Base-by-base conservation (phyloP, 2,888 invertebrate genomes). In the Loripinus fragilis region DNA sequence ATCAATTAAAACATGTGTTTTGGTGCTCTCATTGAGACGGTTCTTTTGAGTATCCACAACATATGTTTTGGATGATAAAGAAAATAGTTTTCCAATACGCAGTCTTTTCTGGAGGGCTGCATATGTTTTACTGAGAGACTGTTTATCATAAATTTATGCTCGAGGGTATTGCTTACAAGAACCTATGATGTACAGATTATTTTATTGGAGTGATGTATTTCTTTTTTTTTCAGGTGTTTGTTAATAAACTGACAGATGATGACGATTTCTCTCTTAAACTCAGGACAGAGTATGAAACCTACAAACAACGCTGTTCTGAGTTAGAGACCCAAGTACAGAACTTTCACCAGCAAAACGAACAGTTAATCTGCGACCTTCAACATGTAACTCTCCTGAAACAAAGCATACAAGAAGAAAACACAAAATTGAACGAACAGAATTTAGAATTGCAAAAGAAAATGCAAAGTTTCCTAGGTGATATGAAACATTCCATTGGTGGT, bases 291-390 rank as follows among this genome's bases (percentile, higher is more conserved):
- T 38, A 65, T n/a, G 80, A 82, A 50, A 72, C 77, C 1, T 70
- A 78, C 48, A 78, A 86, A 55, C 68, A 65, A 38, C 74, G 75
- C 15, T 75, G 80, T 38, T 52, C 48, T 10, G 80, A 81, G 23
- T 72, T 86, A 3, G 79, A 83, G 23, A 60, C 71, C 15, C 83
- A 86, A 70, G 80, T 85, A 0, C 71, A 71, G 12, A 81, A 85
- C 66, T 85, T 85, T 71, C 80, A 85, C 60, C 82, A 86, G 52
- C 83, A 80, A 70, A 86, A 85, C 71, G 89, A 89, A 67, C 89
- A 89, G 71, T 81, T 90, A 52, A 80, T 90, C 68, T 80, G 84
- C 25, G 90, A 91, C 64, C 73, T 90, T 42, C 85, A 90, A 69
- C 78, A 84, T 23, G 76, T 85, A 15, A 86, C 85, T 52, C 74